phyloP scores from a whole-genome alignment of 2,113 vertebrate species.

The Oriolus oriolus region DNA sequence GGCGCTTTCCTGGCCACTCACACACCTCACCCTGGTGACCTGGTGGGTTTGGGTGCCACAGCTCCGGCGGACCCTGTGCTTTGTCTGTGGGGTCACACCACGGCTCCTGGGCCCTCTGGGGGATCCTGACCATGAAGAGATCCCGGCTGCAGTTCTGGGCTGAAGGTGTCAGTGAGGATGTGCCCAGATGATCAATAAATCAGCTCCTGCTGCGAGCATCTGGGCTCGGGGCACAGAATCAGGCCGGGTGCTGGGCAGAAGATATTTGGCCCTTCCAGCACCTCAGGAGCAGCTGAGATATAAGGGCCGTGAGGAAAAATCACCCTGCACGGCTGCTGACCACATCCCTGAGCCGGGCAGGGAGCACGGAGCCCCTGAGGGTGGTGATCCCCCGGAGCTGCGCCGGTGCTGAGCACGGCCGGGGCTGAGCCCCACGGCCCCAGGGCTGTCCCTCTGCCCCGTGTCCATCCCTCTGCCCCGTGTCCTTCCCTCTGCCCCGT shows the following conservation, averaged over 20 bases:
- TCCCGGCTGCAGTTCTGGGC: neutral
- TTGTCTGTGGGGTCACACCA: neutral
- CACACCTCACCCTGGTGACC: fast-evolving
- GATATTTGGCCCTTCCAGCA: neutral
- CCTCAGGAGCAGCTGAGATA: neutral
- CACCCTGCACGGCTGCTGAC: fast-evolving
- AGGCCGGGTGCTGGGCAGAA: neutral
- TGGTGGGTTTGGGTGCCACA: neutral
- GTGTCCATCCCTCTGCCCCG: fast-evolving
- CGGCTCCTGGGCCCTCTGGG: neutral
- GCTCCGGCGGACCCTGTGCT: neutral
- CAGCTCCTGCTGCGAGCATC: fast-evolving
- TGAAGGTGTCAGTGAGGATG: neutral
- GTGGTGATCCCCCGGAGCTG: neutral
- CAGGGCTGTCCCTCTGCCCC: fast-evolving
- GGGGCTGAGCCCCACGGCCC: fast-evolving
- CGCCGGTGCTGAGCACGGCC: fast-evolving
- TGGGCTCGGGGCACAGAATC: neutral
- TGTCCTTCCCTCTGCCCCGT: fast-evolving
- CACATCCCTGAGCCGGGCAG: neutral
- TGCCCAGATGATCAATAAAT: fast-evolving
- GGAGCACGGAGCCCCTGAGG: too few species aligned
- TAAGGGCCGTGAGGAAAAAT: neutral
- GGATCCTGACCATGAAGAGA: neutral
- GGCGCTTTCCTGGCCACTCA: fast-evolving